phyloP scores from a whole-genome alignment of 2,888 invertebrate genomes.

The Dolichopus griseipennis region DNA sequence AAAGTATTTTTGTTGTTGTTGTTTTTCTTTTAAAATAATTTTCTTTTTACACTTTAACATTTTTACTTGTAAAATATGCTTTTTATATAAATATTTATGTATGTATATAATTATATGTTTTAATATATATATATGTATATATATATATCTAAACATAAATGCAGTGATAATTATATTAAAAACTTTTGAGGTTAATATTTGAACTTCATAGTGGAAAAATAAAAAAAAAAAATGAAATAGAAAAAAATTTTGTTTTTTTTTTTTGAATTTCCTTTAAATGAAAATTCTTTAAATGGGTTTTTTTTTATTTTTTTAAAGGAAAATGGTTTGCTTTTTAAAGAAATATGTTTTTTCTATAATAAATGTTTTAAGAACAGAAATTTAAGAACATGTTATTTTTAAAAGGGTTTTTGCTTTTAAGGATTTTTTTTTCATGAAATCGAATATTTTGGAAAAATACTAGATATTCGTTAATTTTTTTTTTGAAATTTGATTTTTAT shows the following conservation, averaged over 20 bases:
- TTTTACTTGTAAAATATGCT: too few relatives aligned
- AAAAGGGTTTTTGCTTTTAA: too few relatives aligned
- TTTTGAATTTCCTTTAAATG: not conserved
- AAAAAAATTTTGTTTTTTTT: not conserved
- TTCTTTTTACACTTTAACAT: too few relatives aligned
- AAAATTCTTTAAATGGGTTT: not conserved
- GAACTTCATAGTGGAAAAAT: not conserved
- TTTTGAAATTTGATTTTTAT: too few relatives aligned
- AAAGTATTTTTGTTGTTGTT: not conserved
- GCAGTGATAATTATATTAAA: not conserved
- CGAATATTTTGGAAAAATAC: too few relatives aligned
- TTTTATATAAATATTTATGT: not conserved
- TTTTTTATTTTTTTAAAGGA: not conserved
- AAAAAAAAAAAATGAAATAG: not conserved
- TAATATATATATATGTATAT: not conserved
- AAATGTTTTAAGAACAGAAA: too few relatives aligned
- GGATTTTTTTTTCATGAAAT: too few relatives aligned
- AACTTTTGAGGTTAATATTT: constrained; percentile 1
- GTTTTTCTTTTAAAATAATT: not conserved
- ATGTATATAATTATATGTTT: not conserved
- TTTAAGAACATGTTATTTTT: too few relatives aligned
- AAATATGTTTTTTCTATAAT: too few relatives aligned
- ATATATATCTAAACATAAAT: not conserved
- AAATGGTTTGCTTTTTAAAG: too few relatives aligned
- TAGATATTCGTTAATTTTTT: too few relatives aligned